Evolutionary conservation across 2,797 vertebrate genomes (phyloP).

Genomic region (Pseudotriccus pelzelni): DNA sequence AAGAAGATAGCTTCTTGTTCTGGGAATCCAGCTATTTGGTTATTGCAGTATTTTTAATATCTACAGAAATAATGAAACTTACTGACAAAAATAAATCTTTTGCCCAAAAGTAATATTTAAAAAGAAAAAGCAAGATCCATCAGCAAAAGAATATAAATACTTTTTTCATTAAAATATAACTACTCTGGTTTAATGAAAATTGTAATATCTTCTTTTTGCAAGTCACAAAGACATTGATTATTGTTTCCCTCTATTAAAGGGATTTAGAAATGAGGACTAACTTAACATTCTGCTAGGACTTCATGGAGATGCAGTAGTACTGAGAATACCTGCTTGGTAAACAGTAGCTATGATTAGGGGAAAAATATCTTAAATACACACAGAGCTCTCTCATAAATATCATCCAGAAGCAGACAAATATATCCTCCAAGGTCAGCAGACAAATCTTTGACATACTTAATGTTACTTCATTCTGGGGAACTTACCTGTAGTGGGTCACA

Average conservation of each 20-base stretch:
- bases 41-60: neutral
- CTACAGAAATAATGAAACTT: neutral
- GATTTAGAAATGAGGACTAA: neutral
- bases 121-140: neutral
- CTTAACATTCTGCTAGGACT: neutral
- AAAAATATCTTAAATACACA: neutral
- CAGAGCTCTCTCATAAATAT: neutral
- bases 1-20: neutral
- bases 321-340: neutral
- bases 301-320: neutral
- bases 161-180: neutral
- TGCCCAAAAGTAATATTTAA: neutral
- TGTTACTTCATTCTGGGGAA: neutral
- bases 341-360: neutral
- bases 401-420: neutral
- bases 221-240: neutral
- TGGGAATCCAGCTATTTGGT: neutral
- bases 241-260: neutral
- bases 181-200: neutral
- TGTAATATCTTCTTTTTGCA: neutral
- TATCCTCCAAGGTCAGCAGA: neutral
- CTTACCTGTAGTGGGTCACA: neutral
- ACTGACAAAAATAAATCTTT: neutral
- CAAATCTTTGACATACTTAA: constrained; percentile 31
- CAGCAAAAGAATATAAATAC: neutral